Evolutionary conservation across 2,113 vertebrate species (phyloP).

Genomic region (Seriola aureovittata): DNA sequence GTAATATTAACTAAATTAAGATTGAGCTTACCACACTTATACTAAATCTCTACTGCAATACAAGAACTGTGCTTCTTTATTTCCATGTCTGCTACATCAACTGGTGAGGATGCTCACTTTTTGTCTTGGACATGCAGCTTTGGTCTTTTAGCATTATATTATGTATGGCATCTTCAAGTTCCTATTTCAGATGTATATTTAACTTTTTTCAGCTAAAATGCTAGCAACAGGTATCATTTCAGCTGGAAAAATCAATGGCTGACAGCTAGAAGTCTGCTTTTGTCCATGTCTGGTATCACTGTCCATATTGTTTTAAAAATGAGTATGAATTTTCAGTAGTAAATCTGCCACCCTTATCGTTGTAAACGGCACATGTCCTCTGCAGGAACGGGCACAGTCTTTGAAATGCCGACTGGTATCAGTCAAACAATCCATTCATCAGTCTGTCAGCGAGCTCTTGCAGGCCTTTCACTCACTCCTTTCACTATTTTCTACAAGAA

Average conservation of each 20-base stretch:
- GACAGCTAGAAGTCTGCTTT: neutral
- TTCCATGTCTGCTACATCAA: neutral
- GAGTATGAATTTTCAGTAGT: neutral
- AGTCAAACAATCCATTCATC: constrained; percentile 33
- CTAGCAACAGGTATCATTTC: neutral
- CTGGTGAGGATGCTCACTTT: neutral
- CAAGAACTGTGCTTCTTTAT: too few relatives aligned
- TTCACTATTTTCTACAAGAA: constrained; percentile 1
- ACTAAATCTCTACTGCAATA: too few relatives aligned
- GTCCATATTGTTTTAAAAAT: neutral
- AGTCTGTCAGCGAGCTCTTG: constrained; percentile 6
- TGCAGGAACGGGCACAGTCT: neutral
- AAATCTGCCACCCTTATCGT: neutral
- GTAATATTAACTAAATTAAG: too few relatives aligned
- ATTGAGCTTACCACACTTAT: too few relatives aligned
- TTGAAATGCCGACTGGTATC: neutral
- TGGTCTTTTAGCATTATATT: too few relatives aligned
- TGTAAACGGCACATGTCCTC: neutral
- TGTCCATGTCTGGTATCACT: too few relatives aligned
- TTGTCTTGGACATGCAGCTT: too few relatives aligned
- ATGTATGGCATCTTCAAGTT: too few relatives aligned
- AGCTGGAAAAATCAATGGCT: neutral
- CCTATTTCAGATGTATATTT: too few relatives aligned
- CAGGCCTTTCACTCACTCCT: constrained; percentile 3
- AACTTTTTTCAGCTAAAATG: neutral